phyloP scores from a whole-genome alignment of 2,888 invertebrate species.

The Phaedon cochleariae region DNA sequence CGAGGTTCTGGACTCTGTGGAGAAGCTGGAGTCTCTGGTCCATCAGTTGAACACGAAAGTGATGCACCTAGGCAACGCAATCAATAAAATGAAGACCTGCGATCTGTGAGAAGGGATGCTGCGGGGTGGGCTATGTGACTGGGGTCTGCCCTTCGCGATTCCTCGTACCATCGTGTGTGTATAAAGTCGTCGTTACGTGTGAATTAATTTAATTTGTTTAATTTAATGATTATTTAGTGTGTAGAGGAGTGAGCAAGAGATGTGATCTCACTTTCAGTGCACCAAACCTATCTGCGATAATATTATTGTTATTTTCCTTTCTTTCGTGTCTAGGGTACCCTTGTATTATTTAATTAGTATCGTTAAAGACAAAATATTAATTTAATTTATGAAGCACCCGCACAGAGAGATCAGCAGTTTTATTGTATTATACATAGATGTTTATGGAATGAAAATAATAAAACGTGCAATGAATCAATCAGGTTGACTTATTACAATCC shows the following conservation, averaged over 20 bases:
- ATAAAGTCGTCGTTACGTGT: slow-evolving; percentile 59
- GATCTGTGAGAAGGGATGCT: background rate
- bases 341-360: slow-evolving; percentile 36
- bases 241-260: slow-evolving; percentile 52
- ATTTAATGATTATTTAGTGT: slow-evolving; percentile 40
- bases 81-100: slow-evolving; percentile 78
- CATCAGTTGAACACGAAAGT: slow-evolving; percentile 88
- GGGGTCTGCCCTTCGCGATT: slow-evolving; percentile 44
- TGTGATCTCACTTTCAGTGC: slow-evolving; percentile 54
- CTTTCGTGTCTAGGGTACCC: slow-evolving; percentile 35
- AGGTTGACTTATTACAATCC: background rate
- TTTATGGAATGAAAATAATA: slow-evolving; percentile 42
- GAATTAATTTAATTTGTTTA: slow-evolving; percentile 43
- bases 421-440: slow-evolving; percentile 51
- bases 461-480: slow-evolving; percentile 42
- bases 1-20: slow-evolving; percentile 92
- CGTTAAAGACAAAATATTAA: slow-evolving; percentile 30
- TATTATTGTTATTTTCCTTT: slow-evolving; percentile 34
- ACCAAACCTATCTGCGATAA: slow-evolving; percentile 44
- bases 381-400: slow-evolving; percentile 43
- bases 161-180: slow-evolving; percentile 44
- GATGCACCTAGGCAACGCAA: slow-evolving; percentile 86
- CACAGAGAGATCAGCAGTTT: slow-evolving; percentile 50
- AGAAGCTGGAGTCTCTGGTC: slow-evolving; percentile 84
- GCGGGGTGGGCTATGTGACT: slow-evolving; percentile 50